phyloP scores from a whole-genome alignment of 2,888 invertebrate species.

The Pomacea canaliculata region DNA sequence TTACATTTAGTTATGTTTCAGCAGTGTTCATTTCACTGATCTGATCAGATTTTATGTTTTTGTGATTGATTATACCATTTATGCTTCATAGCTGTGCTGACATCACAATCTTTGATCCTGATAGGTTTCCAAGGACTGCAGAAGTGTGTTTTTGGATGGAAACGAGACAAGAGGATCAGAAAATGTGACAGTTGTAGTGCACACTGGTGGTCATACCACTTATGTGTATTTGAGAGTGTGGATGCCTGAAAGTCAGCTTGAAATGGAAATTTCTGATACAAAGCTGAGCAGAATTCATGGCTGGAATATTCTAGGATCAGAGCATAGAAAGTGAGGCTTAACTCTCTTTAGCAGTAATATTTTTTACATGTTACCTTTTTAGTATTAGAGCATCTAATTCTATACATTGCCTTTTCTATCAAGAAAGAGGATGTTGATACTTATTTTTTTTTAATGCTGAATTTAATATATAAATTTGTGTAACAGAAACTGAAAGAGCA shows the following conservation, averaged over 20 bases:
- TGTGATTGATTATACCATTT: not conserved
- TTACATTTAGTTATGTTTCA: too few species aligned
- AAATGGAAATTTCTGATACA: constrained; percentile 89
- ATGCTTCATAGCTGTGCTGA: not conserved
- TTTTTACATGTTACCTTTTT: too few species aligned
- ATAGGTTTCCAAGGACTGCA: constrained; percentile 95
- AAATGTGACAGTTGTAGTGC: constrained; percentile 91
- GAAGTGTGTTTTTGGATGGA: constrained; percentile 95
- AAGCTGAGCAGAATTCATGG: constrained; percentile 93
- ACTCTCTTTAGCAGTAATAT: too few species aligned
- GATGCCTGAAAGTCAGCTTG: constrained; percentile 95
- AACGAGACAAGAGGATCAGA: constrained; percentile 94
- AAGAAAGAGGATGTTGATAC: too few species aligned
- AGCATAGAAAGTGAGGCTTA: constrained; percentile 1
- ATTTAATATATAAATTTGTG: too few species aligned
- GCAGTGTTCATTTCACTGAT: too few species aligned
- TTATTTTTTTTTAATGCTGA: too few species aligned
- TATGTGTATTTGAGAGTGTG: constrained; percentile 92
- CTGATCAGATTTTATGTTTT: too few species aligned
- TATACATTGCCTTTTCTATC: too few species aligned
- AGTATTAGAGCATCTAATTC: too few species aligned
- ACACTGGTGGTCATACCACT: constrained; percentile 79
- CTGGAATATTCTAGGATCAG: constrained; percentile 80
- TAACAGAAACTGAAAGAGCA: too few species aligned
- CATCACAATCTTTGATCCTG: constrained; percentile 28